Percentiles rank a stretch among this genome's conserved stretches.
Evolutionary conservation across 2,113 vertebrate genomes (phyloP).

Genomic region (Sakesphorus luctuosus): DNA sequence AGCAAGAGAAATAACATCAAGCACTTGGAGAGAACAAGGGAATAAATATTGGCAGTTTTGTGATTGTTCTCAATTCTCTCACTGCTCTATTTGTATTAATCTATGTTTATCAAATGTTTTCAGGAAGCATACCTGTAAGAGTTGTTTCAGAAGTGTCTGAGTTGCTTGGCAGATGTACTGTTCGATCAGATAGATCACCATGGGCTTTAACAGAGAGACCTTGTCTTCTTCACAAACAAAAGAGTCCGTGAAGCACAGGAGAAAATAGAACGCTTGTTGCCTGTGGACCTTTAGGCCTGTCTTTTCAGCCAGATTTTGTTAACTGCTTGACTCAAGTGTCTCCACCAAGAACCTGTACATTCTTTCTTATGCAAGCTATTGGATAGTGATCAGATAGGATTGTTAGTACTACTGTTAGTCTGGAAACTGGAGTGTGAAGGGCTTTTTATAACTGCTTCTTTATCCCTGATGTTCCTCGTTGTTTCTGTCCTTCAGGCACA

Average conservation of each 20-base stretch:
- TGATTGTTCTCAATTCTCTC: not conserved
- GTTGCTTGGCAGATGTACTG: not conserved
- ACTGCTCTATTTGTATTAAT: not conserved
- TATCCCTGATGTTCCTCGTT: not conserved
- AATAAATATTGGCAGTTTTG: not conserved
- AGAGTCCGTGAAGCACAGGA: not conserved
- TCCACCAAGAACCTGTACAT: not conserved
- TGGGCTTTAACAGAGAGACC: not conserved
- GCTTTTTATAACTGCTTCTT: not conserved
- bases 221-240: not conserved
- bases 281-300: not conserved
- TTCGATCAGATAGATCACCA: not conserved
- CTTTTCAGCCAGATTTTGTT: not conserved
- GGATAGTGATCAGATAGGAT: not conserved
- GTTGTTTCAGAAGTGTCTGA: not conserved
- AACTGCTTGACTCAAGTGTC: not conserved
- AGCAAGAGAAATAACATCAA: not conserved
- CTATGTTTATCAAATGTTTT: not conserved
- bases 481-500: conserved; percentile 81
- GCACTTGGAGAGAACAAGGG: not conserved
- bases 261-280: not conserved
- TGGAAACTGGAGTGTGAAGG: not conserved
- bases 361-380: not conserved
- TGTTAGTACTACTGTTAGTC: not conserved
- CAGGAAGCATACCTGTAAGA: not conserved